Evolutionary conservation across 2,888 invertebrate genomes (phyloP), one percentile per base, ranked within the genome.

Genomic region (Byasa hedistus): DNA sequence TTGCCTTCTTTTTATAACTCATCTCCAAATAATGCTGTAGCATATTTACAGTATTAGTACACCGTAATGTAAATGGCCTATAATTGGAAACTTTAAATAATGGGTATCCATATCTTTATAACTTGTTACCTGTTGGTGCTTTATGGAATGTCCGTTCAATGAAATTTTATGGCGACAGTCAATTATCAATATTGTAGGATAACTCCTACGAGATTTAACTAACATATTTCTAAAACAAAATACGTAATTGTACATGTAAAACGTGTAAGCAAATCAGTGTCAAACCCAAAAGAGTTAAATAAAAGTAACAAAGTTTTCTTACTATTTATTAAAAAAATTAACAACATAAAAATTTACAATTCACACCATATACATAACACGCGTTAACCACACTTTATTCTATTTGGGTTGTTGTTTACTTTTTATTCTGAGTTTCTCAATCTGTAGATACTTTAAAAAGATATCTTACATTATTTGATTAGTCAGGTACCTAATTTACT

Each of bases 291-390:
- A 44, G 15, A 15, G 2, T 15, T 44, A 15, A 17, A 19, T 44
- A 44, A 17, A 17, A 44, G 23, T 22, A 60, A 61, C 24, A 32
- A 52, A 57, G 48, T 55, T 32, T 67, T 57, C 55, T 67, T 65
- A 62, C 15, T 36, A 63, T 66, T 70, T 70, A 68, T 62, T 64
- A 63, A 63, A 67, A 68, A 66, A 68, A n/a, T 66, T 61, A 68
- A 68, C 67, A 65, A 60, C 36, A 51, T 55, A 55, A 59, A 36
- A 63, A 32, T 59, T 56, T 63, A 66, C 48, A 59, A 36, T 59
- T 56, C 66, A 66, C 62, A 60, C 66, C 55, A 66, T 66, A 56
- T 63, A 66, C 59, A 66, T 44, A 55, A 66, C 66, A 66, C 66
- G 54, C 66, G 17, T 58, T 59, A 44, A 52, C 23, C 61, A 66